phyloP scores from a whole-genome alignment of 2,113 vertebrate species.

The Leucopsar rothschildi region DNA sequence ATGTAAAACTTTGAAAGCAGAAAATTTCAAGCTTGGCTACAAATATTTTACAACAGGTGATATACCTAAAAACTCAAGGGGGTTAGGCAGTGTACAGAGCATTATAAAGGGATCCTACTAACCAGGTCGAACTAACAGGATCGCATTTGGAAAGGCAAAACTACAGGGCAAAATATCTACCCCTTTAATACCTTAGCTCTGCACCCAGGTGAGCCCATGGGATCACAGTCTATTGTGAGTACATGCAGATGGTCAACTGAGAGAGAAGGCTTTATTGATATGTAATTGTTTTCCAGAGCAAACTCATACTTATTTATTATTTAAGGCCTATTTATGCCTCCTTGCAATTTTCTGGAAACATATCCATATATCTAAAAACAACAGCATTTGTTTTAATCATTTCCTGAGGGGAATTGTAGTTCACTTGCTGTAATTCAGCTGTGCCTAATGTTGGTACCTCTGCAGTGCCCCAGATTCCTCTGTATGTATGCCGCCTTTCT shows the following conservation, averaged over 20 bases:
- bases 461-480: not conserved
- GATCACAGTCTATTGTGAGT: not conserved
- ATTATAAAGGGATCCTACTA: not conserved
- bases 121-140: not conserved
- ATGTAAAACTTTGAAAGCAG: not conserved
- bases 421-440: slow-evolving; percentile 18
- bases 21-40: not conserved
- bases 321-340: not conserved
- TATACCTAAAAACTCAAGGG: not conserved
- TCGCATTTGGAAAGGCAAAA: not conserved
- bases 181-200: not conserved
- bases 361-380: not conserved
- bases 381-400: not conserved
- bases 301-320: not conserved
- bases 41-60: not conserved
- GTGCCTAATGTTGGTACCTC: not conserved
- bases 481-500: not conserved
- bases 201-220: not conserved
- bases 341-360: not conserved
- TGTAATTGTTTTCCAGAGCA: not conserved
- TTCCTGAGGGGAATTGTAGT: not conserved
- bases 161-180: not conserved
- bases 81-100: not conserved
- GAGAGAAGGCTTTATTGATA: not conserved
- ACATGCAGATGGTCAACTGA: not conserved